These are phyloP conservation scores for Operophtera brumata DNA, from an alignment of 2,888 invertebrate species.

Conservation along the genomic window DNA sequence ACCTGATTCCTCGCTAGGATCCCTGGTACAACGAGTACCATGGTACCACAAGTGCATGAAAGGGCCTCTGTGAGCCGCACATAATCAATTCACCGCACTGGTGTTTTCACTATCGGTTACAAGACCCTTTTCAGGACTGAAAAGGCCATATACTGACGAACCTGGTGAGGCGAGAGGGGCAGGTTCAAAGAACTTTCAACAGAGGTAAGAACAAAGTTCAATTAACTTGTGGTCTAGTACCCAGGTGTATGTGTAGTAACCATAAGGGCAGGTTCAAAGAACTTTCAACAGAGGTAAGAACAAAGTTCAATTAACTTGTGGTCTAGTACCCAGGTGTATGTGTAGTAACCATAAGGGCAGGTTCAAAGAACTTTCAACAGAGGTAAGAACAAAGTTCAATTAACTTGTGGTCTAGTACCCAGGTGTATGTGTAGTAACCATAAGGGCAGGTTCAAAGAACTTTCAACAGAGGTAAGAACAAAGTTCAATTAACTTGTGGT, in stretches of 20 bases:
- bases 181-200: background rate
- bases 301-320: background rate
- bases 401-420: background rate
- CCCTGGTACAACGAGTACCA: too few relatives aligned
- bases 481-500: background rate
- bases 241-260: background rate
- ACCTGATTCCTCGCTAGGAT: too few relatives aligned
- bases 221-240: background rate
- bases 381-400: background rate
- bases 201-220: background rate
- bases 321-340: background rate
- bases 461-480: background rate
- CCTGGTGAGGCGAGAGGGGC: background rate
- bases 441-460: background rate
- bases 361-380: background rate
- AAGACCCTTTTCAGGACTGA: too few relatives aligned
- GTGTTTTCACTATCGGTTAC: too few relatives aligned
- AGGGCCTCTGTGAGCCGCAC: too few relatives aligned
- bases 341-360: background rate
- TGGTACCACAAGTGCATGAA: too few relatives aligned
- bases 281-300: background rate
- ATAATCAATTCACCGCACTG: too few relatives aligned
- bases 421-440: background rate
- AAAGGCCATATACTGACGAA: too few relatives aligned
- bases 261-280: background rate